These are phyloP conservation scores for Limonius californicus DNA, from an alignment of 1,140 invertebrate species.

Conservation along the genomic window DNA sequence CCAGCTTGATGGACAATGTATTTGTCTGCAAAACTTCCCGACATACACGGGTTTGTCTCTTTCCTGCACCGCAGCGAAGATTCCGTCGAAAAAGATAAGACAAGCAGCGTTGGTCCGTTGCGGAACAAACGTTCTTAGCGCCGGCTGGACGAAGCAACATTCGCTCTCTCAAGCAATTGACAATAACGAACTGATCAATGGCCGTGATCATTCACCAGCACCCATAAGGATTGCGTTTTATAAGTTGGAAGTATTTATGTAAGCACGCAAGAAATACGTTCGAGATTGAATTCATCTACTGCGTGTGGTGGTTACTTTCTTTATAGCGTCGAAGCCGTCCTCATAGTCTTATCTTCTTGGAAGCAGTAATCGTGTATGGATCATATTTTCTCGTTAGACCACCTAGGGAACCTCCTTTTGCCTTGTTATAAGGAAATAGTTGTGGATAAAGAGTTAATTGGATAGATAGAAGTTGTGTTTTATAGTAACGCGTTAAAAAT, in stretches of 20 bases:
- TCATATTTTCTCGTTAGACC: slow-evolving; percentile 8
- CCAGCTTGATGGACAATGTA: slow-evolving; percentile 4
- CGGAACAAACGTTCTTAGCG: neutral
- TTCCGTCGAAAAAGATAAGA: neutral
- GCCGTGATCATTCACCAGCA: neutral
- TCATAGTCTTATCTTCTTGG: too few relatives aligned
- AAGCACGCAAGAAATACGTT: neutral
- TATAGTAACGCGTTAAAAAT: neutral
- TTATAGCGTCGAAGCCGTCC: too few relatives aligned
- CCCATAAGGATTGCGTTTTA: neutral
- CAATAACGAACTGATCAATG: slow-evolving; percentile 10
- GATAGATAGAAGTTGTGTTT: neutral
- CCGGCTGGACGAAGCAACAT: neutral
- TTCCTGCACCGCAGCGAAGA: neutral
- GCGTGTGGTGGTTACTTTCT: too few relatives aligned
- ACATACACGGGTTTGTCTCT: neutral
- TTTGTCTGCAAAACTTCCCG: neutral
- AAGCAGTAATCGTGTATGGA: neutral
- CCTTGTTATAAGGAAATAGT: neutral
- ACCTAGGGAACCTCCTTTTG: neutral
- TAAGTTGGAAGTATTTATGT: neutral
- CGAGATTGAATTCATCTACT: neutral
- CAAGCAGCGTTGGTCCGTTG: neutral
- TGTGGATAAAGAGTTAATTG: slow-evolving; percentile 2
- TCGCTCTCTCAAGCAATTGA: slow-evolving; percentile 1